phyloP scores from a whole-genome alignment of 1,140 invertebrate species.

The Manduca sexta region DNA sequence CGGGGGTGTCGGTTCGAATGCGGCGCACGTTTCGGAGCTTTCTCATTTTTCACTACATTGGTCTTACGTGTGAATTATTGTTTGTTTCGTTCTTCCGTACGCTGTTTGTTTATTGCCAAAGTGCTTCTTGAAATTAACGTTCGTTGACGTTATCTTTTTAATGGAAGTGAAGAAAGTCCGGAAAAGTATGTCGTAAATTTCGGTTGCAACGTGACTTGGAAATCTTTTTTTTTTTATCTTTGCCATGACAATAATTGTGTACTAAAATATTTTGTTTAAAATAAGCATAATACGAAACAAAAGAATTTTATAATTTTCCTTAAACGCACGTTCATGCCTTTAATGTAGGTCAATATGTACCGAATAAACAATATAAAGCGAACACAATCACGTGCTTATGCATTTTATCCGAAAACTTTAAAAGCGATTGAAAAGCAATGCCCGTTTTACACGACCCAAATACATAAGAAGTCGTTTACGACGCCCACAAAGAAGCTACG shows the following conservation, averaged over 20 bases:
- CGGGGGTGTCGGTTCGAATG: slow-evolving; percentile 37
- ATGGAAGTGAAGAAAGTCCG: background rate
- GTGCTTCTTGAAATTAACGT: background rate
- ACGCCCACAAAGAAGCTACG: slow-evolving; percentile 28
- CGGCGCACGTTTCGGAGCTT: slow-evolving; percentile 57
- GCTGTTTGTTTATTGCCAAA: slow-evolving; percentile 24
- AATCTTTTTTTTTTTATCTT: too few species aligned
- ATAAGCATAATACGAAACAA: too few species aligned
- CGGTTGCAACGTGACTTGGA: too few species aligned
- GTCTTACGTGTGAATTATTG: slow-evolving; percentile 71
- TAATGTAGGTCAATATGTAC: too few species aligned
- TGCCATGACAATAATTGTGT: too few species aligned
- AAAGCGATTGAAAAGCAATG: too few species aligned
- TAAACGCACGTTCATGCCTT: too few species aligned
- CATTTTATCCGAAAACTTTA: too few species aligned
- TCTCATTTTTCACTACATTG: slow-evolving; percentile 72
- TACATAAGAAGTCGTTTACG: slow-evolving; percentile 1
- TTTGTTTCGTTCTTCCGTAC: slow-evolving; percentile 39
- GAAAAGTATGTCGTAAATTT: background rate
- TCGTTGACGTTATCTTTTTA: background rate
- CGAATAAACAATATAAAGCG: too few species aligned
- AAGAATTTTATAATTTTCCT: too few species aligned
- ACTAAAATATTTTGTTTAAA: too few species aligned
- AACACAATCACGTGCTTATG: too few species aligned
- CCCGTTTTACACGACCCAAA: slow-evolving; percentile 3